Evolutionary conservation across 2,888 invertebrate genomes (phyloP), one percentile per base, ranked within the genome.

Genomic region (Frankliniella fusca): DNA sequence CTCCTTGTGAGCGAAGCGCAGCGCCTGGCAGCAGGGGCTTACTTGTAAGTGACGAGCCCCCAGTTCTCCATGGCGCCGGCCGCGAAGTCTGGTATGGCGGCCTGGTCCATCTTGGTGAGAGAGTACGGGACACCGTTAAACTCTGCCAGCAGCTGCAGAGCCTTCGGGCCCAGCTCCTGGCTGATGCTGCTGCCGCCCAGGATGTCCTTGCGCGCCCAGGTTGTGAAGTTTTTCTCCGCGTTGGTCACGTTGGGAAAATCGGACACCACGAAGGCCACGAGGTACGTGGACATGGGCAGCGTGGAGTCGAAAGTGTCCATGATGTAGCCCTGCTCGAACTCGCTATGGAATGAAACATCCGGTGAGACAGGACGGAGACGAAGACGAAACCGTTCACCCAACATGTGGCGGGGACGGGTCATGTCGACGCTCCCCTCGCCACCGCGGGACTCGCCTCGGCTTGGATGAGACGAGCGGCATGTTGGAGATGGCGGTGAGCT

Each of bases 211-310:
- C 70, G 70, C 23, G 70, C n/a, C 70, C 23, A 76, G 23, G 70
- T 76, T 27, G n/a, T 23, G 70, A 76, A 76, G 70, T 9, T 76
- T 8, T 9, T 3, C 23, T 76, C 70, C 27, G 12, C 27, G 70
- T 27, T 76, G 23, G 70, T 11, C 23, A 76, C 12, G 27, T 12
- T 23, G 23, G 23, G 12, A 85, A 94, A 95, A 87, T 96, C 95
- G 0, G 94, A 94, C 20, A 96, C 92, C 0, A 94, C 92, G 86
- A 94, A 95, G 0, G 96, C 96, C 9, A 96, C 93, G 54, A 97
- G 89, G 86, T 96, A 97, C 23, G 70, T 27, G 23, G 70, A 76
- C 27, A 76, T 23, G 27, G 27, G 27, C 70, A 27, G 70, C 12
- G 70, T 76, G 70, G 70, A 8, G 23, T 27, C 27, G 70, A 76